Base-by-base conservation (phyloP, 2,888 invertebrate species). In the Amblyjoppa fuscipennis region DNA sequence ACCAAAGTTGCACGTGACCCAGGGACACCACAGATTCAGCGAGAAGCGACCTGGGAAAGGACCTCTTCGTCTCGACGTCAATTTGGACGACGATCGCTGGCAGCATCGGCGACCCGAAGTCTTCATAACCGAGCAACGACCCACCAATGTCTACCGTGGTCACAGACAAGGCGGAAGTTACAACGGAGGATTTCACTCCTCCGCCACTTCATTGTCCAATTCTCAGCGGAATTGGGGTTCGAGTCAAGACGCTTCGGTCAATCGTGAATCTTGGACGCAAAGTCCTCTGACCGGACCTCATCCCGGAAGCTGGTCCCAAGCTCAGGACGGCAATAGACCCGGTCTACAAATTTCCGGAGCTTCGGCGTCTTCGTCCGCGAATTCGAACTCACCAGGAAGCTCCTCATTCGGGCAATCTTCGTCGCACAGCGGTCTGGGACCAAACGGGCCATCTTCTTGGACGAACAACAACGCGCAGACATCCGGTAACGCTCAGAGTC, bases 401-500 rank as follows among this genome's bases (percentile, higher is more conserved):
- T 87, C 89, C 20, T 88, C 91, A 2, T 85, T 90, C 51, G 85
- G 91, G 3, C 91, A 91, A 34, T 92, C 92, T 0, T 87, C 88
- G 0, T 90, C 90, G 0, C 89, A 91, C 59, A 89, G 91, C 80
- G 81, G 85, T 49, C 80, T 79, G 4, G 90, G 90, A 25, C 84
- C 86, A 0, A 88, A 87, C 69, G 89, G 90, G 45, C 90, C 90
- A 16, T 85, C 88, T n/a, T 90, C 90, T 9, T 88, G 85, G 80
- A 90, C 90, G 2, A 87, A 88, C 20, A 91, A 91, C 73, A 85
- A 87, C 6, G 89, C 88, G 0, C 83, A 90, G 74, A 88, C 90
- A 4, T 87, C 89, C 16, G 90, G 91, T 13, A 87, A 91, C 51
- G 90, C 89, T 3, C 83, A 91, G 68, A 89, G 91, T 76, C 89